A percentile compares a stretch with the other conserved stretches of the same genome.
Evolutionary conservation across 1,140 invertebrate species (phyloP).

Genomic region (Ostrea denselamellosa): DNA sequence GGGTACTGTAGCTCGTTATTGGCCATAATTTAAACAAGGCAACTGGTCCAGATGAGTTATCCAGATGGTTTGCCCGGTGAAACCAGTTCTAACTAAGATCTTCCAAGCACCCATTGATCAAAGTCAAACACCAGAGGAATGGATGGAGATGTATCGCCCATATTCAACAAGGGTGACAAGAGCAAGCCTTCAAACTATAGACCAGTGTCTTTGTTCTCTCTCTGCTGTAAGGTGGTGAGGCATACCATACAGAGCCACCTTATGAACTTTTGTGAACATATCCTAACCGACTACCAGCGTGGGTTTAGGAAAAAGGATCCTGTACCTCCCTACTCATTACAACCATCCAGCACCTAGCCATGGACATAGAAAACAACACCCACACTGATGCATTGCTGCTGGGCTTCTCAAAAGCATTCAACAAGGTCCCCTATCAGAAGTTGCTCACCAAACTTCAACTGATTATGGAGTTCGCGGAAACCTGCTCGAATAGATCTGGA

Average conservation of each 20-base stretch:
- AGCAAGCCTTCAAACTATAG: no score
- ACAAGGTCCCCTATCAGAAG: no score
- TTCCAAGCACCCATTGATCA: constrained; percentile 48
- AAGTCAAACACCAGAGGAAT: neutral
- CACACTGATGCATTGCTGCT: no score
- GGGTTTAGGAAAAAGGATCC: no score
- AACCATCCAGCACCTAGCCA: no score
- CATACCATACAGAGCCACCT: constrained; percentile 52
- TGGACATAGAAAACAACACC: neutral
- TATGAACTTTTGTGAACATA: constrained; percentile 42
- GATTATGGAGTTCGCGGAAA: no score
- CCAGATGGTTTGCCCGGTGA: constrained; percentile 31
- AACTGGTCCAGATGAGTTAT: constrained; percentile 50
- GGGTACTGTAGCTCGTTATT: constrained; percentile 10
- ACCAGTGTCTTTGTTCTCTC: constrained; percentile 33
- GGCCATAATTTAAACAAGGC: neutral
- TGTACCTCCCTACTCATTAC: constrained; percentile 43
- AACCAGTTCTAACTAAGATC: constrained; percentile 36
- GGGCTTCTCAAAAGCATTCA: no score
- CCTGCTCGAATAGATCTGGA: no score
- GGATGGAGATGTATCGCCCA: no score
- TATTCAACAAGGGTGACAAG: no score
- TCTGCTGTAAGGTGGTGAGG: constrained; percentile 45
- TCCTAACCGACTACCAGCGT: no score
- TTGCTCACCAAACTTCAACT: no score